Evolutionary conservation across 1,140 invertebrate genomes (phyloP).

Genomic region (Oryzaephilus surinamensis): DNA sequence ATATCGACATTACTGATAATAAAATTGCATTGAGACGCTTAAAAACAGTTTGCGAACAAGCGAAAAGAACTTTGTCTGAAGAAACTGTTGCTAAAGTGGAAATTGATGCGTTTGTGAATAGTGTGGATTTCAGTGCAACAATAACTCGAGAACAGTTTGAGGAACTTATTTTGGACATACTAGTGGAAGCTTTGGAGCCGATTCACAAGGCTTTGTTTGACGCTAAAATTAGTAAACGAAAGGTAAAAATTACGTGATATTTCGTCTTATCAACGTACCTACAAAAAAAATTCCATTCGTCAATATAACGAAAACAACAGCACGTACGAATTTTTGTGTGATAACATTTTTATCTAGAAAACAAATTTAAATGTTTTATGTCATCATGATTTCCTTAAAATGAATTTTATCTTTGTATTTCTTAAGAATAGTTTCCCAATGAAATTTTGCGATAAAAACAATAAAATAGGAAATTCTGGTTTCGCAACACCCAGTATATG

Average conservation of each 20-base stretch:
- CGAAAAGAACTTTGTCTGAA: constrained; percentile 71
- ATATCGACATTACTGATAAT: constrained; percentile 25
- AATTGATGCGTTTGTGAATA: constrained; percentile 59
- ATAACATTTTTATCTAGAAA: no score
- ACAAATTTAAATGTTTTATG: no score
- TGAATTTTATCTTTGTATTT: no score
- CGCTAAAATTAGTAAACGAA: constrained; percentile 50
- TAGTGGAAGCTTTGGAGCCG: constrained; percentile 41
- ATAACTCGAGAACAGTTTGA: constrained; percentile 64
- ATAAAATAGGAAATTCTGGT: no score
- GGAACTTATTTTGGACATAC: constrained; percentile 58
- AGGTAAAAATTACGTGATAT: constrained; percentile 16
- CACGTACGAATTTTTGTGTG: no score
- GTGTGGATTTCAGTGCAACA: constrained; percentile 63
- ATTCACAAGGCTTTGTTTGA: constrained; percentile 52
- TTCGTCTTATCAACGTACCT: no score
- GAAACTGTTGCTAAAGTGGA: constrained; percentile 57
- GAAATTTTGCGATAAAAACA: no score
- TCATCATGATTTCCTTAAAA: no score
- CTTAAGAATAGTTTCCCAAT: no score
- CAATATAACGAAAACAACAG: no score
- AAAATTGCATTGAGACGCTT: constrained; percentile 39
- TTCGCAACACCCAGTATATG: no score
- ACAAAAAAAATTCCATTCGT: no score
- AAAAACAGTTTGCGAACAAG: constrained; percentile 57